A percentile compares a stretch with the other conserved stretches of the same genome.
phyloP scores from a whole-genome alignment of 2,113 vertebrate species.

The Illadopsis cleaveri region DNA sequence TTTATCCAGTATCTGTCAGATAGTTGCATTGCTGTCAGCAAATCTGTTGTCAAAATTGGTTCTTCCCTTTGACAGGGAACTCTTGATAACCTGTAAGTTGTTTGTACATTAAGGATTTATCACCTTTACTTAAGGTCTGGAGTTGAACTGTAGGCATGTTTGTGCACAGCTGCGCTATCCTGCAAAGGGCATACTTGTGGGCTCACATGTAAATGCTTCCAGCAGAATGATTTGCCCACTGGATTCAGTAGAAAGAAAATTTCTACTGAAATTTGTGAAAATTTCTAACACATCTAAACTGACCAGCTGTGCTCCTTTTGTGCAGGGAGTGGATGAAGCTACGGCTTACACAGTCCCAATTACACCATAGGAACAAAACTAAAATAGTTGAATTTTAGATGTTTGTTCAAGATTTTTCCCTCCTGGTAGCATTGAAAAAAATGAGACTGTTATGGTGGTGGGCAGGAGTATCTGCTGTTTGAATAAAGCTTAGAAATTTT shows the following conservation, averaged over 20 bases:
- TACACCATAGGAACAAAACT: background rate
- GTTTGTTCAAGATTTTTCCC: background rate
- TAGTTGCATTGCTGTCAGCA: background rate
- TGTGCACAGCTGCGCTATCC: background rate
- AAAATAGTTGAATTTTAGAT: slow-evolving; percentile 12
- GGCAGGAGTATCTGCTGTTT: slow-evolving; percentile 1
- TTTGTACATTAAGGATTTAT: background rate
- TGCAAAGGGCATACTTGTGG: background rate
- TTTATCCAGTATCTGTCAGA: background rate
- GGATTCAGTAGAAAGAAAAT: background rate
- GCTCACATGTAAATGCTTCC: background rate
- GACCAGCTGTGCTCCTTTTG: background rate
- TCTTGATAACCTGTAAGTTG: background rate
- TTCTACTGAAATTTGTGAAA: background rate
- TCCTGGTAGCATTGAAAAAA: background rate
- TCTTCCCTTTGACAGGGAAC: background rate
- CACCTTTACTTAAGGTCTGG: background rate
- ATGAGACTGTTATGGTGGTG: background rate
- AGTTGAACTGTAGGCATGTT: background rate
- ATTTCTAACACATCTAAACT: background rate
- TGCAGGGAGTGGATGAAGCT: background rate
- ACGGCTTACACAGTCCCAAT: background rate
- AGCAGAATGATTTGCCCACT: background rate
- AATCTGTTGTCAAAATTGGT: background rate
- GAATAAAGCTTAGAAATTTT: slow-evolving; percentile 4